Evolutionary conservation across 1,140 invertebrate species (phyloP).

Genomic region (Lasioglossum baleicum): DNA sequence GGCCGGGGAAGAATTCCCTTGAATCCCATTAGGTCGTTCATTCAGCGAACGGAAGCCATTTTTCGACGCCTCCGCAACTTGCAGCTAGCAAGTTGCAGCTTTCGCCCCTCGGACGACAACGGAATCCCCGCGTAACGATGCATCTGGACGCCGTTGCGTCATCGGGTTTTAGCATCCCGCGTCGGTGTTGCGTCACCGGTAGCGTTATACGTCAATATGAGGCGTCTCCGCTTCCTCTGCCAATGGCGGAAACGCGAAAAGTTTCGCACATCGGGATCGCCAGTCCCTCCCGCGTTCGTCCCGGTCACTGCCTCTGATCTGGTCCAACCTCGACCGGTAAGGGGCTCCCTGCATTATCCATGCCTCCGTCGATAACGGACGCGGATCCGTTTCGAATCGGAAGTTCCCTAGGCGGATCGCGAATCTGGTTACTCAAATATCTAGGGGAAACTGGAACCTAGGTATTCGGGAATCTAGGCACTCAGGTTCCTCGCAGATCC

Average conservation of each 20-base stretch:
- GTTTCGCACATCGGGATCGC: background rate
- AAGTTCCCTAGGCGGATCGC: too few species aligned
- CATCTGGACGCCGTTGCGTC: background rate
- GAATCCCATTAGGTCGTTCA: too few species aligned
- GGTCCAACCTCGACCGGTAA: slow-evolving; percentile 28
- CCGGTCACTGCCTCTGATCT: slow-evolving; percentile 36
- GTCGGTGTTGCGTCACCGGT: slow-evolving; percentile 16
- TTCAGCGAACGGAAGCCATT: background rate
- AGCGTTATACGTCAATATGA: slow-evolving; percentile 32
- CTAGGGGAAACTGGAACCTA: too few species aligned
- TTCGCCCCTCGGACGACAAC: too few species aligned
- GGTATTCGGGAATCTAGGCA: too few species aligned
- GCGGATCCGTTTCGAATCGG: background rate
- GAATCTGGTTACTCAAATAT: too few species aligned
- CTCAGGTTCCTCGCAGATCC: too few species aligned
- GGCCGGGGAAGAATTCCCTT: too few species aligned
- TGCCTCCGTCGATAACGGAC: slow-evolving; percentile 2
- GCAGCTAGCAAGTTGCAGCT: too few species aligned
- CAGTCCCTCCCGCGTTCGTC: slow-evolving; percentile 29
- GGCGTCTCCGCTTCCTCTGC: background rate
- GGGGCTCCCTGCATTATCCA: slow-evolving; percentile 41
- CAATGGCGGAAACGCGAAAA: slow-evolving; percentile 15
- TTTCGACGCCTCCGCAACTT: background rate
- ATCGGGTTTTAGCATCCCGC: background rate
- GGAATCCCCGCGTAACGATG: background rate